Percentiles rank a stretch among this genome's conserved stretches.
Evolutionary conservation across 2,113 vertebrate species (phyloP).

Genomic region (Pituophis catenifer): DNA sequence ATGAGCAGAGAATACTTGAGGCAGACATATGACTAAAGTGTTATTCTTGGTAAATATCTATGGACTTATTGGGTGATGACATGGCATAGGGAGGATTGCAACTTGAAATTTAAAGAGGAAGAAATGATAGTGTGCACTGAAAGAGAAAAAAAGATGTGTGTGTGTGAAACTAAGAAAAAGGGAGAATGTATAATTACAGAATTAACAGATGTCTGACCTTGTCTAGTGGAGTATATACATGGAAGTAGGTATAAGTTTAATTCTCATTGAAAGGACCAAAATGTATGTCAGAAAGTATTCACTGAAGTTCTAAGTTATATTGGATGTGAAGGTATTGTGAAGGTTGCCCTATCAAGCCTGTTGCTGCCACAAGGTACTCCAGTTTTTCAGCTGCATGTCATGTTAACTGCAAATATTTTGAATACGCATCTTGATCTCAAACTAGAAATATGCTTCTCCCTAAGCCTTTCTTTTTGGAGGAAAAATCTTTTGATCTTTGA

Average conservation of each 20-base stretch:
- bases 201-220: background rate
- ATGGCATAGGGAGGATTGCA: background rate
- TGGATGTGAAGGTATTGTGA: background rate
- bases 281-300: background rate
- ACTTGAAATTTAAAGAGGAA: background rate
- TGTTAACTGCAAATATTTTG: background rate
- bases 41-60: background rate
- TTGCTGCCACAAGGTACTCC: background rate
- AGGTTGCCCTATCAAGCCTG: background rate
- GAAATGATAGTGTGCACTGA: background rate
- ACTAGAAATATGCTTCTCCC: background rate
- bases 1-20: background rate
- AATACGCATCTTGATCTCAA: background rate
- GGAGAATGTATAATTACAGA: background rate
- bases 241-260: background rate
- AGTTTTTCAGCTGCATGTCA: background rate
- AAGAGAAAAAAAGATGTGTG: background rate
- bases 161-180: background rate
- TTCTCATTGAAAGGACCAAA: background rate
- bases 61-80: background rate
- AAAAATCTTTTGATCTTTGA: background rate
- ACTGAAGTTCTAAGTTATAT: background rate
- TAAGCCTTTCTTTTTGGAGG: background rate
- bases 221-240: background rate
- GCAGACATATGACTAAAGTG: background rate